Evolutionary conservation across 2,797 vertebrate species (phyloP), one percentile per base, ranked within the genome.

Genomic region (Calcarius lapponicus): DNA sequence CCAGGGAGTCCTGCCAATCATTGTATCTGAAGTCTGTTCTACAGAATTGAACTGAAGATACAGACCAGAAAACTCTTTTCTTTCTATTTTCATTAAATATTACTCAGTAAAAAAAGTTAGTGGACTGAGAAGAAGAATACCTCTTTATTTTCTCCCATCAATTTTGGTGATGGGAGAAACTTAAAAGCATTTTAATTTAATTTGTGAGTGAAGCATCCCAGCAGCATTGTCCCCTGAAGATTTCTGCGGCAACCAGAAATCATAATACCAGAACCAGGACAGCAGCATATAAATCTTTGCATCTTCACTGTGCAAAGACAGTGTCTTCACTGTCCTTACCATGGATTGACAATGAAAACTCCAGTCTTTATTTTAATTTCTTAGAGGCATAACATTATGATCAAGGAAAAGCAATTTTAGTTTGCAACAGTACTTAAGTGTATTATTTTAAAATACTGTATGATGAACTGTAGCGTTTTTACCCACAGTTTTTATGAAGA

Each of bases 391-490:
- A 61, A 53, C 26, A 28, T 50, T 54, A 29, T 38, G 50, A 31
- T 74, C 0, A 74, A 22, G 3, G 54, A 74, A 72, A 90, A 86
- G 9, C 2, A 88, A 54, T 83, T 93, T 93, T 96, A 91, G 48
- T 90, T 92, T 94, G 69, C 75, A 96, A 93, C 72, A 86, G 75
- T 94, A 34, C 81, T 82, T 78, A 93, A 87, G 24, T 62, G 36
- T 74, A 76, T 97, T 96, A 84, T 95, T 96, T 85, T 73, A 58
- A 94, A 95, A 92, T 91, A 90, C 60, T 94, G 48, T 67, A 51
- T 64, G 81, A 86, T 81, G 73, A 91, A 78, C 70, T 87, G 38
- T 69, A 95, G 62, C 61, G 51, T 15, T 92, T 94, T 70, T 91
- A 80, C 50, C 24, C 32, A 62, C 34, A 91, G 51, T 72, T 94